Conservation (phyloP, 2,888 invertebrate species). For the Tipula helvola region DNA sequence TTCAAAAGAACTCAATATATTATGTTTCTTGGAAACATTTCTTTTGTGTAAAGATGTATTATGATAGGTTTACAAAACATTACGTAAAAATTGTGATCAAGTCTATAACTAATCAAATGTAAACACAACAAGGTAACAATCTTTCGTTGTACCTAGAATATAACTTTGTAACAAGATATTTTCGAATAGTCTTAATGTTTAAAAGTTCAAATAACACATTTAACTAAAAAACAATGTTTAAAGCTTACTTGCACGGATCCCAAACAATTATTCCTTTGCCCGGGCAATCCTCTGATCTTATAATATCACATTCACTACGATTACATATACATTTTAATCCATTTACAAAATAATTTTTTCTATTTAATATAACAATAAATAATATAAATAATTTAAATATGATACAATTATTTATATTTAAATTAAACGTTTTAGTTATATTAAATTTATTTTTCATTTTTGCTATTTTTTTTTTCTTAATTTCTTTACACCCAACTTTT, state of each 20-base stretch:
- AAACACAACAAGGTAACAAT: no score
- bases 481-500: background rate
- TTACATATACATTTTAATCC: conserved; percentile 76
- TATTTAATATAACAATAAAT: background rate
- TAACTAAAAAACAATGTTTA: background rate
- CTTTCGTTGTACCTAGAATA: no score
- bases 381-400: conserved; percentile 6
- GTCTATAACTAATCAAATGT: no score
- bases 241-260: conserved; percentile 75
- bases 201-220: no score
- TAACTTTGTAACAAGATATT: no score
- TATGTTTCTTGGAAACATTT: no score
- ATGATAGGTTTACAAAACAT: no score
- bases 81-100: no score
- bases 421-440: conserved; percentile 6
- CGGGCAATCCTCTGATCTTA: conserved; percentile 71
- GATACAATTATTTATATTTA: conserved; percentile 5
- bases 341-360: background rate
- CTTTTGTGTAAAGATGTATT: no score
- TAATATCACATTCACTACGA: conserved; percentile 69
- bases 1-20: no score
- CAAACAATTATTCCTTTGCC: conserved; percentile 71
- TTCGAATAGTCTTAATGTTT: no score
- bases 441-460: conserved; percentile 7
- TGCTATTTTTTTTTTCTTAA: background rate